These are phyloP conservation scores for Sphenopsis melanotis DNA, from an alignment of 2,797 vertebrate genomes.

Conservation along the genomic window DNA sequence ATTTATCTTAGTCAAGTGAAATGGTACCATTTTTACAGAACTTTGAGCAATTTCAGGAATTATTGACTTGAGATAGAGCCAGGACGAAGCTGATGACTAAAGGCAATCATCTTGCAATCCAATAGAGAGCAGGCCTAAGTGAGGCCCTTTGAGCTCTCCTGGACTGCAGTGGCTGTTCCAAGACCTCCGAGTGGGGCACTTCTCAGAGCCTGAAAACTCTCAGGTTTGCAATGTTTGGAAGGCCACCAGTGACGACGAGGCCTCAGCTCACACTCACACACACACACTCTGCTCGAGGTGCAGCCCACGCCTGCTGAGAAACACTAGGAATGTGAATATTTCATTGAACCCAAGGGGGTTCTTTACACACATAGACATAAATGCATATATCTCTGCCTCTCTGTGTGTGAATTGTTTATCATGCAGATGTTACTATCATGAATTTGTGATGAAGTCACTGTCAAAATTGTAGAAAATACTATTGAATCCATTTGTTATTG, in stretches of 20 bases:
- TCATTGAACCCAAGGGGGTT: not conserved
- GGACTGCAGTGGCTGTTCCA: not conserved
- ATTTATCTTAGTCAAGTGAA: not conserved
- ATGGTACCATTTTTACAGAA: not conserved
- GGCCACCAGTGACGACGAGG: accelerated
- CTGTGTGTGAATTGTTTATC: not conserved
- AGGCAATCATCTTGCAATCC: not conserved
- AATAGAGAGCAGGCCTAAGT: too few species aligned
- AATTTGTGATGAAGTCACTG: not conserved
- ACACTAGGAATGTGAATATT: not conserved
- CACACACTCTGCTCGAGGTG: accelerated
- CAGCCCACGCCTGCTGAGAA: not conserved
- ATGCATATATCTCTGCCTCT: not conserved
- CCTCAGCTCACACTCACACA: not conserved
- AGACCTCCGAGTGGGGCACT: not conserved
- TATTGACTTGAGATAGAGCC: not conserved
- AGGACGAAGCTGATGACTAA: not conserved
- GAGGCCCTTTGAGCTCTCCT: not conserved
- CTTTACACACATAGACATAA: not conserved
- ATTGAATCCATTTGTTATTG: not conserved
- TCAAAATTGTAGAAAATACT: not conserved
- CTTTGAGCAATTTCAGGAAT: not conserved
- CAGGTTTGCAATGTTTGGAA: not conserved
- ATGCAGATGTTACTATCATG: not conserved
- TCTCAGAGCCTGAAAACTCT: not conserved